Conservation (phyloP, 2,888 invertebrate species). For the Cephus pygmeus region DNA sequence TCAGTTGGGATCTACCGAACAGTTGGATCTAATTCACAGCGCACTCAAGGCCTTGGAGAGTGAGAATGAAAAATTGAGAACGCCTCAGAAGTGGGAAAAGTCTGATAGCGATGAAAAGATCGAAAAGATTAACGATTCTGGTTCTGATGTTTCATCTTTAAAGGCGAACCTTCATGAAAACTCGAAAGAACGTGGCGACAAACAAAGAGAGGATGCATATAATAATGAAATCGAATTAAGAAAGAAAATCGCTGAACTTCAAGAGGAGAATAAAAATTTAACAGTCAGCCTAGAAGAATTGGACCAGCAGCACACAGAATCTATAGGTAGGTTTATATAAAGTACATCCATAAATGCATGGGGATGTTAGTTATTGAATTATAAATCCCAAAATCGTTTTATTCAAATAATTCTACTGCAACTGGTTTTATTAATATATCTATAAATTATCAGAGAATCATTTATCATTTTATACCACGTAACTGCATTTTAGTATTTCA, state of each 20-base stretch:
- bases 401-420: no score
- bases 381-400: no score
- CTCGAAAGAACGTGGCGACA: conserved; percentile 16
- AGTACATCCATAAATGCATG: neutral
- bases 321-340: conserved; percentile 66
- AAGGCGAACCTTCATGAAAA: conserved; percentile 33
- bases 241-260: conserved; percentile 68
- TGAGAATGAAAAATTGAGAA: conserved; percentile 33
- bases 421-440: no score
- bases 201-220: conserved; percentile 8
- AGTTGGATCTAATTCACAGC: conserved; percentile 52
- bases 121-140: conserved; percentile 32
- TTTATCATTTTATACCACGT: neutral
- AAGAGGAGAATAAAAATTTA: conserved; percentile 71
- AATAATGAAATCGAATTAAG: conserved; percentile 55
- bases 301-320: conserved; percentile 79
- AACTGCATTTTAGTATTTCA: neutral
- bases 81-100: conserved; percentile 40
- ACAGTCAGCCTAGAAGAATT: conserved; percentile 76
- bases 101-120: conserved; percentile 43
- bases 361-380: no score
- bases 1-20: conserved; percentile 59
- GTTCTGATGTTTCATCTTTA: conserved; percentile 39
- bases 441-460: neutral
- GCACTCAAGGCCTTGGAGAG: conserved; percentile 56